Evolutionary conservation across 2,888 invertebrate genomes (phyloP).

Genomic region (Eristalinus sepulchralis): DNA sequence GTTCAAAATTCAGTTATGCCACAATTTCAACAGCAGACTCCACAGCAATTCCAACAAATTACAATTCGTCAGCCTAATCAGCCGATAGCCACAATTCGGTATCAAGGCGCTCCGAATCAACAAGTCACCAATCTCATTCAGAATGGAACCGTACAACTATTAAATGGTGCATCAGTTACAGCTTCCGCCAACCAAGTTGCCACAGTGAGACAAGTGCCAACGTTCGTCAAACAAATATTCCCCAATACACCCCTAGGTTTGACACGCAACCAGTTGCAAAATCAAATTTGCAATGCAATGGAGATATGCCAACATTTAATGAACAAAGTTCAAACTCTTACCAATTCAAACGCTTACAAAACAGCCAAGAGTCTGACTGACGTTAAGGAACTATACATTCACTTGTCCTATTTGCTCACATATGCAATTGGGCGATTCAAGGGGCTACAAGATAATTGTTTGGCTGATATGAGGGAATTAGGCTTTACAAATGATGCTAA

Average conservation of each 20-base stretch:
- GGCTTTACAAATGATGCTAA: constrained; percentile 80
- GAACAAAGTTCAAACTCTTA: constrained; percentile 79
- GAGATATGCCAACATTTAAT: constrained; percentile 80
- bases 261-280: constrained; percentile 78
- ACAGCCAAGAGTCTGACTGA: constrained; percentile 78
- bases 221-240: constrained; percentile 75
- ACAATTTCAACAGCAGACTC: constrained; percentile 50
- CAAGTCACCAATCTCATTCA: constrained; percentile 55
- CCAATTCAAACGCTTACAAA: constrained; percentile 80
- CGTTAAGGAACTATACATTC: constrained; percentile 80
- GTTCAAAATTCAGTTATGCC: constrained; percentile 49
- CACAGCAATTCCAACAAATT: constrained; percentile 56
- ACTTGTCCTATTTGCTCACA: constrained; percentile 80
- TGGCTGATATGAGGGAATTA: constrained; percentile 79
- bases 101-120: constrained; percentile 41
- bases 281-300: constrained; percentile 79
- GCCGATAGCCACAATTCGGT: constrained; percentile 62
- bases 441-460: constrained; percentile 79
- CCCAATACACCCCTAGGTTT: constrained; percentile 77
- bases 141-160: constrained; percentile 54
- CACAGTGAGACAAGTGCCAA: constrained; percentile 72
- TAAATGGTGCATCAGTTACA: constrained; percentile 48
- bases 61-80: constrained; percentile 67
- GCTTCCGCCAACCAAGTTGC: constrained; percentile 25
- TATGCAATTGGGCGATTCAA: constrained; percentile 81